phyloP scores from a whole-genome alignment of 2,113 vertebrate genomes.

The Hippocampus abdominalis region DNA sequence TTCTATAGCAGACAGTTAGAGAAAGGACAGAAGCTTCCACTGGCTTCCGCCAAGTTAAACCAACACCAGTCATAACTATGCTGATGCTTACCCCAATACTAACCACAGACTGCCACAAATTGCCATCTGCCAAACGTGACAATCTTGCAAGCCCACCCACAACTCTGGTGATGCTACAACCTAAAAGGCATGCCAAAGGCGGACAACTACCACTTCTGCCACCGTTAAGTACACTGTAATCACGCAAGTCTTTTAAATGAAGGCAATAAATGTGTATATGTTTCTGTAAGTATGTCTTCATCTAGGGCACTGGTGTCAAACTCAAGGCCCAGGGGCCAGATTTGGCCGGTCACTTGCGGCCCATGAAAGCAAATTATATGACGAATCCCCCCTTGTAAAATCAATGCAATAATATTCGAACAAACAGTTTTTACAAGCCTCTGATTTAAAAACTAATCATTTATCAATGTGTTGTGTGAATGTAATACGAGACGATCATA shows the following conservation, averaged over 20 bases:
- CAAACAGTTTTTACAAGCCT: no score
- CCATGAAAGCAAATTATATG: no score
- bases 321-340: no score
- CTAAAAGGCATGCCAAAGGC: conserved; percentile 55
- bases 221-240: conserved; percentile 59
- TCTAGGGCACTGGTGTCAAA: neutral
- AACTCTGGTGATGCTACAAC: conserved; percentile 47
- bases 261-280: conserved; percentile 40
- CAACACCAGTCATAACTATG: conserved; percentile 51
- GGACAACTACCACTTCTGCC: conserved; percentile 60
- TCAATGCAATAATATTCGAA: no score
- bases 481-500: no score
- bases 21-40: conserved; percentile 28
- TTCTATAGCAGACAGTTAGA: conserved; percentile 25
- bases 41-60: conserved; percentile 46
- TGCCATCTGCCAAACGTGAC: conserved; percentile 60
- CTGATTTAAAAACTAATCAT: no score
- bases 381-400: no score
- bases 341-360: no score
- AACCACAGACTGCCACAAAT: conserved; percentile 68
- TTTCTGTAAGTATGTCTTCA: conserved; percentile 14
- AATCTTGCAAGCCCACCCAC: conserved; percentile 67
- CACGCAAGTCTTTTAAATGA: conserved; percentile 30
- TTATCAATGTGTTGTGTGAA: no score
- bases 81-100: conserved; percentile 60